Evolutionary conservation across 2,888 invertebrate genomes (phyloP).

Genomic region (Chrysotoxum bicinctum): DNA sequence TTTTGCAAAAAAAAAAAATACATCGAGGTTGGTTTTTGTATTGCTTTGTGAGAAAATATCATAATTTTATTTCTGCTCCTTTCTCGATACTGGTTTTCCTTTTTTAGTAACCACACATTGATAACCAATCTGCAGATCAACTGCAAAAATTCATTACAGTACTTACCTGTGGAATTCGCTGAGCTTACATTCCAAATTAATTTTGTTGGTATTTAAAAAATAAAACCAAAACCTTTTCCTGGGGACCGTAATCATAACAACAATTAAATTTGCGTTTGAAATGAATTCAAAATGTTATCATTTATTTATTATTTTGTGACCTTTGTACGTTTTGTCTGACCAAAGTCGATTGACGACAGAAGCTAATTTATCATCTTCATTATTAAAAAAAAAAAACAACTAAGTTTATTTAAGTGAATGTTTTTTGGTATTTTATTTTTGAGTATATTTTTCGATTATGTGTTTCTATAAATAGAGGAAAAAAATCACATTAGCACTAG

Average conservation of each 20-base stretch:
- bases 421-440: conserved; percentile 60
- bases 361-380: neutral
- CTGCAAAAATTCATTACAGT: no score
- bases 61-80: neutral
- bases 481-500: conserved; percentile 63
- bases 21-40: no score
- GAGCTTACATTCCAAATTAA: neutral
- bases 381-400: conserved; percentile 16
- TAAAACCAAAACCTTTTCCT: neutral
- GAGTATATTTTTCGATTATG: conserved; percentile 40
- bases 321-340: conserved; percentile 50
- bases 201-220: neutral
- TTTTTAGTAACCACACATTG: neutral
- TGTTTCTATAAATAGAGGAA: conserved; percentile 63
- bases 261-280: conserved; percentile 21
- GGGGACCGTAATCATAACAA: neutral
- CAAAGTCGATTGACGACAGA: conserved; percentile 44
- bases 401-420: conserved; percentile 2
- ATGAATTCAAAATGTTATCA: conserved; percentile 39
- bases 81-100: neutral
- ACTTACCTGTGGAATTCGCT: neutral
- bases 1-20: no score
- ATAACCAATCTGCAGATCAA: neutral
- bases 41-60: no score
- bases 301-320: conserved; percentile 24